A percentile compares a stretch with the other conserved stretches of the same genome.
phyloP scores from a whole-genome alignment of 2,113 vertebrate genomes.

The Epinephelus moara region DNA sequence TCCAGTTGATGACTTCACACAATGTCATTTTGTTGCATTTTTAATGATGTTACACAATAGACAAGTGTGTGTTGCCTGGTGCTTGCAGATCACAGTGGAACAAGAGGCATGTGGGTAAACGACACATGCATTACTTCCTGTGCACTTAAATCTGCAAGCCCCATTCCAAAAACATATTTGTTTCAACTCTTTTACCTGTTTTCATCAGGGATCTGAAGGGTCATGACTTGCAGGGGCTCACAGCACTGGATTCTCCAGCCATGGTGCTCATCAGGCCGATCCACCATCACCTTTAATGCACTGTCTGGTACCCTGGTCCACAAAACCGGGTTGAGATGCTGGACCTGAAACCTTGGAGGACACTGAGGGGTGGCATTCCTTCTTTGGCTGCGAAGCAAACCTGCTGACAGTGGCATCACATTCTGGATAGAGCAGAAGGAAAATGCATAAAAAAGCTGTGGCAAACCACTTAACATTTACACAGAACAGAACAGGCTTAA shows the following conservation, averaged over 20 bases:
- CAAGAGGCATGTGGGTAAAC: neutral
- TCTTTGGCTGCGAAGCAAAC: conserved; percentile 91
- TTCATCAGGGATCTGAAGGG: conserved; percentile 94
- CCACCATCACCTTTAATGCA: conserved; percentile 87
- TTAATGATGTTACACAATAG: neutral
- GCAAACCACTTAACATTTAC: neutral
- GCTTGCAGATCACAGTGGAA: neutral
- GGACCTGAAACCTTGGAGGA: conserved; percentile 92
- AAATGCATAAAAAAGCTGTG: neutral
- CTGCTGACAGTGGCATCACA: conserved; percentile 94
- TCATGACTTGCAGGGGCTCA: conserved; percentile 91
- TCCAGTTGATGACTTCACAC: neutral
- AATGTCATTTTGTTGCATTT: conserved; percentile 6
- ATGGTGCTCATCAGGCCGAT: conserved; percentile 87
- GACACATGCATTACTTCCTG: neutral
- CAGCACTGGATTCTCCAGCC: conserved; percentile 93
- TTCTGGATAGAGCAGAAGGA: conserved; percentile 82
- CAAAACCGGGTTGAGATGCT: conserved; percentile 87
- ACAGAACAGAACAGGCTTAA: neutral
- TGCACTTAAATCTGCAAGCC: neutral
- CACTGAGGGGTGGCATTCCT: conserved; percentile 91
- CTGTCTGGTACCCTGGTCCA: conserved; percentile 93
- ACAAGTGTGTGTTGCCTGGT: neutral
- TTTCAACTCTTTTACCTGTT: conserved; percentile 85
- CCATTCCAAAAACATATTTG: neutral